phyloP scores from a whole-genome alignment of 2,797 vertebrate species.

The Champsocephalus esox region DNA sequence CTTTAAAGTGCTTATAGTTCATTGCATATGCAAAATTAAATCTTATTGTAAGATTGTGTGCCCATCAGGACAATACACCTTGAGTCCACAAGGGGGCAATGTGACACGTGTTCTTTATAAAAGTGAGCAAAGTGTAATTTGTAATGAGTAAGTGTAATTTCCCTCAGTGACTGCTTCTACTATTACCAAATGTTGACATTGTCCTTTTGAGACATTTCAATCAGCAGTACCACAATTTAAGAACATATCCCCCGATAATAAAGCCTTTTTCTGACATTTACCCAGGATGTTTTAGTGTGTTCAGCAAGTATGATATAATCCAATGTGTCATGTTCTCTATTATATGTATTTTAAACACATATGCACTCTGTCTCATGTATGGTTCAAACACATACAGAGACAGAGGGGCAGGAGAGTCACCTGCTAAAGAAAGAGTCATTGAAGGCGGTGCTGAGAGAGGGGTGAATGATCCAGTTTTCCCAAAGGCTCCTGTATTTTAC shows the following conservation, averaged over 20 bases:
- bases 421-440: constrained; percentile 18
- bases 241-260: background rate
- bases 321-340: constrained; percentile 42
- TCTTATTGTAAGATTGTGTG: background rate
- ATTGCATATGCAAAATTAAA: constrained; percentile 4
- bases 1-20: background rate
- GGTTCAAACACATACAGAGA: constrained; percentile 32
- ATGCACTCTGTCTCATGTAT: background rate
- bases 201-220: constrained; percentile 13
- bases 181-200: constrained; percentile 15
- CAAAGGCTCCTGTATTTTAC: constrained; percentile 68
- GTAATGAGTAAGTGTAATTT: background rate
- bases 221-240: constrained; percentile 2
- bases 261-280: constrained; percentile 6
- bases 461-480: constrained; percentile 57
- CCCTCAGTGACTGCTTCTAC: constrained; percentile 1
- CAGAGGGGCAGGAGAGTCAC: constrained; percentile 45
- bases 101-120: constrained; percentile 41
- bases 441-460: constrained; percentile 20
- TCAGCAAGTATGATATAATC: constrained; percentile 20
- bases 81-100: constrained; percentile 80
- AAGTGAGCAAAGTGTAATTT: background rate
- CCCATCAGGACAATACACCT: background rate
- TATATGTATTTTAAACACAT: constrained; percentile 35
- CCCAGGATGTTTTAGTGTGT: constrained; percentile 6